Evolutionary conservation across 1,140 invertebrate species (phyloP).

Genomic region (Philaenus spumarius): DNA sequence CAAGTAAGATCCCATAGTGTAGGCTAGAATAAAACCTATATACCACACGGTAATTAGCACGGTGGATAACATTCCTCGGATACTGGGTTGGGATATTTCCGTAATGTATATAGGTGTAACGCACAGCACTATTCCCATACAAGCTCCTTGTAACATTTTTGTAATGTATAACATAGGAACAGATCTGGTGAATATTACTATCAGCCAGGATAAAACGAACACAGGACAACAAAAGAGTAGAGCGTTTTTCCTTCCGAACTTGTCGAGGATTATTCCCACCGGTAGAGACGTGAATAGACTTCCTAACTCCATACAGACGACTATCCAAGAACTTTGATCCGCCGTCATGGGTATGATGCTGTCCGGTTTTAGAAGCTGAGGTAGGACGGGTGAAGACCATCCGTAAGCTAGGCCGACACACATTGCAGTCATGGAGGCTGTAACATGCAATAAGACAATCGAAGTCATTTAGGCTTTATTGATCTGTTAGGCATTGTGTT

Average conservation of each 20-base stretch:
- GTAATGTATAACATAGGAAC: slow-evolving; percentile 14
- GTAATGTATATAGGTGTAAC: slow-evolving; percentile 79
- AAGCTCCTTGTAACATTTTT: slow-evolving; percentile 47
- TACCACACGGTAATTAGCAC: slow-evolving; percentile 6
- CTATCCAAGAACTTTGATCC: slow-evolving; percentile 5
- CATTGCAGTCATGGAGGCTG: slow-evolving; percentile 6
- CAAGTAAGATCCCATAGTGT: slow-evolving; percentile 49
- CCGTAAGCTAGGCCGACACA: not conserved
- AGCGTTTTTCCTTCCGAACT: slow-evolving; percentile 61
- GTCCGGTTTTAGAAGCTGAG: not conserved
- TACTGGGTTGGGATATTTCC: slow-evolving; percentile 52
- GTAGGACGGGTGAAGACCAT: slow-evolving; percentile 9
- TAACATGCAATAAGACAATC: no score
- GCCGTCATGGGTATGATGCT: not conserved
- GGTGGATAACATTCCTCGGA: slow-evolving; percentile 22
- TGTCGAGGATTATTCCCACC: slow-evolving; percentile 50
- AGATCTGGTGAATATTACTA: slow-evolving; percentile 40
- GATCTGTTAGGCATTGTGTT: no score
- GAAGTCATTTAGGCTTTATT: no score
- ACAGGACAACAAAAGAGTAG: slow-evolving; percentile 56
- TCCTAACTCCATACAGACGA: slow-evolving; percentile 18
- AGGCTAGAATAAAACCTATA: slow-evolving; percentile 43
- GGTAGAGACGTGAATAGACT: slow-evolving; percentile 30
- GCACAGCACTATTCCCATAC: slow-evolving; percentile 64
- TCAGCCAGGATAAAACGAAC: slow-evolving; percentile 41